Evolutionary conservation across 1,140 invertebrate species (phyloP).

Genomic region (Pseudoatta argentina): DNA sequence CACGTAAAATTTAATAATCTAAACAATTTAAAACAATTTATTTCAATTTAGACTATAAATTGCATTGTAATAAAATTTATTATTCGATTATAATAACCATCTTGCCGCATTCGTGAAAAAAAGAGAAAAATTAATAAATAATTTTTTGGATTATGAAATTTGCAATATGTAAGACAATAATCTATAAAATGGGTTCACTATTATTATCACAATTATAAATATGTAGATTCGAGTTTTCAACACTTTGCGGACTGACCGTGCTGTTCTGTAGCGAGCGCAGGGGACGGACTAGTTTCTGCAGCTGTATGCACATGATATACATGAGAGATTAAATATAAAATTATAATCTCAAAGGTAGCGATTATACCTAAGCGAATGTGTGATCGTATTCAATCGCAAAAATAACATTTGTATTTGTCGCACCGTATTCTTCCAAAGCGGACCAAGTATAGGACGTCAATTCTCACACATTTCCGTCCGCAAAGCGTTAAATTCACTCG

Average conservation of each 20-base stretch:
- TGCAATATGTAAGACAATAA: background rate
- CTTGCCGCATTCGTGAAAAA: background rate
- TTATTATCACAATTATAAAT: constrained; percentile 10
- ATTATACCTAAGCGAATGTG: constrained; percentile 43
- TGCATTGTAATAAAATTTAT: constrained; percentile 5
- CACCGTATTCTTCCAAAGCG: constrained; percentile 24
- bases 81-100: background rate
- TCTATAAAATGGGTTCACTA: background rate
- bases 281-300: constrained; percentile 62
- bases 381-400: constrained; percentile 48
- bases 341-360: constrained; percentile 50
- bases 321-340: constrained; percentile 55
- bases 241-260: constrained; percentile 42
- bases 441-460: constrained; percentile 50
- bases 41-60: constrained; percentile 13
- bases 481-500: constrained; percentile 48
- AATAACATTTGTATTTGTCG: constrained; percentile 56
- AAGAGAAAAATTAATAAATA: background rate
- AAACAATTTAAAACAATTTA: background rate
- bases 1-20: background rate
- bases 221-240: constrained; percentile 19
- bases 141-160: background rate
- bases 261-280: constrained; percentile 41
- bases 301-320: constrained; percentile 25
- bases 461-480: constrained; percentile 31